Evolutionary conservation across 2,113 vertebrate species (phyloP), one percentile per base, ranked within the genome.

Genomic region (Cephalopholis sonnerati): DNA sequence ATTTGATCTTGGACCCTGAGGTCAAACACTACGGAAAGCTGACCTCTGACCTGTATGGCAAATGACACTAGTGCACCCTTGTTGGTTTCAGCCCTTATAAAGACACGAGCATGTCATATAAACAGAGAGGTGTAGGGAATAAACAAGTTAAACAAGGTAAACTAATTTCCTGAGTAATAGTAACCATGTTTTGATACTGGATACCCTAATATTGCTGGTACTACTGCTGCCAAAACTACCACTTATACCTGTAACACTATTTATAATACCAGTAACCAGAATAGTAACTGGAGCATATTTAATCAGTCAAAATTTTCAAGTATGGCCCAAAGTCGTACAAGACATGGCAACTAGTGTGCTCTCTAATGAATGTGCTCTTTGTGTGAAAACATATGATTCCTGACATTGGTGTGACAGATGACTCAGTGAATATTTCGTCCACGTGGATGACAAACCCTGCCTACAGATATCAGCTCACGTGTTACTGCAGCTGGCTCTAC

Each of bases 381-480:
- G 80, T 89, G 41, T 74, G 53, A 65, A 73, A 86, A 84, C 72
- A 74, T 84, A 83, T 63, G 53, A 78, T 79, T 84, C 36, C 64
- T 82, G 59, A n/a, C 55, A 64, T 65, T 85, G 70, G 66, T 74
- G 36, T n/a, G 58, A 78, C 39, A 36, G 79, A 81, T 81, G 87
- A 84, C 77, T 84, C 41, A 10, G 66, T 59, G 58, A 81, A 78
- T 65, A 71, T 9, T 84, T 72, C 73, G 10, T 67, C 82, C 75
- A 80, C 5, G 51, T 64, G 86, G 53, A 73, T 12, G 39, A 68
- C 39, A 81, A 77, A 51, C 20, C 5, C 53, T 25, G 36, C 82
- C 79, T 46, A 50, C 84, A 46, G 71, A 76, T 62, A 46, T 27
- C 3, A 18, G 44, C 65, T 69, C 65, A 81, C 50, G 65, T 68